phyloP scores from a whole-genome alignment of 2,113 vertebrate species.

The Cebus imitator region DNA sequence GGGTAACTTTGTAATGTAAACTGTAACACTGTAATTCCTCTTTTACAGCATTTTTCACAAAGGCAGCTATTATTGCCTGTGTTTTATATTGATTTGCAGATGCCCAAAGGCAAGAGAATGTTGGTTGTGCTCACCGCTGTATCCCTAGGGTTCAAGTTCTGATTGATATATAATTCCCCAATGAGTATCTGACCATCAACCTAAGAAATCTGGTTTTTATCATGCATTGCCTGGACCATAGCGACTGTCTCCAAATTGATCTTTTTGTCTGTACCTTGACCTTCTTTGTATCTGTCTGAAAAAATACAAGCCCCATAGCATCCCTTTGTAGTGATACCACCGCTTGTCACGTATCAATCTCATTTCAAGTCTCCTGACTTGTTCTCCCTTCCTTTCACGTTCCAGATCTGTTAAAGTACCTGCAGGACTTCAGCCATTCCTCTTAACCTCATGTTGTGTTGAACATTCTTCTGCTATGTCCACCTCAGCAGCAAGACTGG shows the following conservation, averaged over 20 bases:
- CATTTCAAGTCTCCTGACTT: background rate
- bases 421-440: background rate
- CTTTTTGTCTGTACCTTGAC: background rate
- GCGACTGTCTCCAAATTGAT: background rate
- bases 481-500: background rate
- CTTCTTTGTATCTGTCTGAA: background rate
- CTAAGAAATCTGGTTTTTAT: background rate
- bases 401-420: background rate
- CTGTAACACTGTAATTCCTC: background rate
- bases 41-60: background rate
- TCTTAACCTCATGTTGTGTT: background rate
- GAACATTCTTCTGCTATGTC: background rate
- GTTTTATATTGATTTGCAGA: background rate
- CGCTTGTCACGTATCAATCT: background rate
- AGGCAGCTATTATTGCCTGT: background rate
- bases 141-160: background rate
- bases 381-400: background rate
- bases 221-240: background rate
- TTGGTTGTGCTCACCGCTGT: background rate
- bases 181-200: background rate
- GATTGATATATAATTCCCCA: background rate
- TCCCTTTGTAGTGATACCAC: accelerated
- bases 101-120: background rate
- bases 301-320: background rate
- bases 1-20: background rate